Percentiles rank a stretch among this genome's conserved stretches.
Evolutionary conservation across 2,888 invertebrate genomes (phyloP).

Genomic region (Buathra laborator): DNA sequence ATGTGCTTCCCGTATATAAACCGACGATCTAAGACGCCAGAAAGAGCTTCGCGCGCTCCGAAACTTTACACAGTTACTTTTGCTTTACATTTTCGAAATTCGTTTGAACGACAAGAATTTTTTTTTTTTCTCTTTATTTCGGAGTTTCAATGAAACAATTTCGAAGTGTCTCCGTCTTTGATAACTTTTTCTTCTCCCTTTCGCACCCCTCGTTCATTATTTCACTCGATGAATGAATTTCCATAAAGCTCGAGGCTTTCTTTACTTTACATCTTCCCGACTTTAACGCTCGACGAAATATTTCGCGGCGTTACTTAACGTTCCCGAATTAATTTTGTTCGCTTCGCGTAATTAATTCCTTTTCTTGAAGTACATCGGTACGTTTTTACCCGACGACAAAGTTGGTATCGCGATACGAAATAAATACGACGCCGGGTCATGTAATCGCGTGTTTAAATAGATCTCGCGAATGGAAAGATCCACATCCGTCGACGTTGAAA

Average conservation of each 20-base stretch:
- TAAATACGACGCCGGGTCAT: too few relatives aligned
- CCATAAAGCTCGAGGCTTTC: slow-evolving; percentile 21
- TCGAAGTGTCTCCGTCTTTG: background rate
- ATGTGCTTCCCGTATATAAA: background rate
- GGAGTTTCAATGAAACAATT: slow-evolving; percentile 31
- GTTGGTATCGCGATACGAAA: too few relatives aligned
- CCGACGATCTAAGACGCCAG: background rate
- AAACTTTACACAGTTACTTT: background rate
- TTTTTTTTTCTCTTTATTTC: background rate
- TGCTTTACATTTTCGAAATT: slow-evolving; percentile 19
- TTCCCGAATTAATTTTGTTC: background rate
- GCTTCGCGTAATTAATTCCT: background rate
- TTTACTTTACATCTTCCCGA: background rate
- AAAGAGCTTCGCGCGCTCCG: background rate
- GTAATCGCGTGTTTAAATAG: too few relatives aligned
- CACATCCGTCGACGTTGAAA: background rate
- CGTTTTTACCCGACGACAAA: background rate
- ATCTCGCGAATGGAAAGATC: too few relatives aligned
- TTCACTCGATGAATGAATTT: slow-evolving; percentile 19
- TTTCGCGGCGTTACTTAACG: background rate
- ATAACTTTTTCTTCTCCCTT: background rate
- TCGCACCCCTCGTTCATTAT: background rate
- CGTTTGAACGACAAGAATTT: slow-evolving; percentile 11
- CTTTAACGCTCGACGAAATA: background rate
- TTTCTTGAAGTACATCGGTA: background rate